Conservation (phyloP, 1,140 invertebrate species). For the Bombus difficillimus region DNA sequence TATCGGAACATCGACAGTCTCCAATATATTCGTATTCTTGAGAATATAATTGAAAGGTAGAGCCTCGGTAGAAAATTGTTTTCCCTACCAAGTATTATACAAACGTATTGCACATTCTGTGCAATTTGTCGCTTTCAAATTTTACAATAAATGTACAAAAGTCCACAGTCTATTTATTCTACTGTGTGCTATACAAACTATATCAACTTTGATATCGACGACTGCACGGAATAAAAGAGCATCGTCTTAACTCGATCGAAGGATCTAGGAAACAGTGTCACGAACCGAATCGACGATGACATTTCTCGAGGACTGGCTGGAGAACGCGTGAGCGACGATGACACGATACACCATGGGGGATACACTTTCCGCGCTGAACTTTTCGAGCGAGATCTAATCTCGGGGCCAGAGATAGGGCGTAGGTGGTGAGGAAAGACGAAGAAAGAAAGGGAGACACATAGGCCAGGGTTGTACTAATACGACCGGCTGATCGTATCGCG, state of each 20-base stretch:
- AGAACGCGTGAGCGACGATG: slow-evolving; percentile 39
- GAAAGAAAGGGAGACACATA: neutral
- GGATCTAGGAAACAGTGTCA: neutral
- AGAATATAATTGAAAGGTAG: too few relatives aligned
- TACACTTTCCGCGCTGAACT: slow-evolving; percentile 49
- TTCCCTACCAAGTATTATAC: too few relatives aligned
- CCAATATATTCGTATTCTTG: too few relatives aligned
- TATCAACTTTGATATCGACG: too few relatives aligned
- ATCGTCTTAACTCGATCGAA: neutral
- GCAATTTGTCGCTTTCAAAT: too few relatives aligned
- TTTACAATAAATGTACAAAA: too few relatives aligned
- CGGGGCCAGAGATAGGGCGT: slow-evolving; percentile 27
- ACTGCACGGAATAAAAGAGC: neutral
- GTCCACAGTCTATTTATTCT: too few relatives aligned
- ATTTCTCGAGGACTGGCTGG: slow-evolving; percentile 22
- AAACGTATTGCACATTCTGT: too few relatives aligned
- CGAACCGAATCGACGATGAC: slow-evolving; percentile 22
- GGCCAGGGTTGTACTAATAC: slow-evolving; percentile 46
- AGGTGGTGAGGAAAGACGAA: slow-evolving; percentile 19
- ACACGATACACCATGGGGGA: slow-evolving; percentile 39
- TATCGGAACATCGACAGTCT: too few relatives aligned
- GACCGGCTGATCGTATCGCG: slow-evolving; percentile 40
- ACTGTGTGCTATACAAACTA: too few relatives aligned
- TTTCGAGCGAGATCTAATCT: slow-evolving; percentile 54
- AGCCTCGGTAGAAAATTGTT: too few relatives aligned